Base-by-base conservation (phyloP, 2,113 vertebrate genomes). In the Odontophorus gujanensis region DNA sequence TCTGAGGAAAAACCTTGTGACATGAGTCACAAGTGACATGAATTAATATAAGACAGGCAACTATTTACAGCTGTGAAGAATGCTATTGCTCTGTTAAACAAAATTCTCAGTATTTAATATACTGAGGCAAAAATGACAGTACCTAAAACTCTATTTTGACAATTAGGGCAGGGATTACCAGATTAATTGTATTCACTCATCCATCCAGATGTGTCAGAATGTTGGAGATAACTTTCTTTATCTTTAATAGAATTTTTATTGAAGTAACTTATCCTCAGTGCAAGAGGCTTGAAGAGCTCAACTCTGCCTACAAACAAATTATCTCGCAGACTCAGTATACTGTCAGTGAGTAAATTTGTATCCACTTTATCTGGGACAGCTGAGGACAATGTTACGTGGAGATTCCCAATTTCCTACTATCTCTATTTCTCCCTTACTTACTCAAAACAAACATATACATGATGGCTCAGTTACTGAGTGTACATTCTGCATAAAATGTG, bases 221-320 rank as follows among this genome's bases (percentile, higher is more conserved):
- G 72, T 76, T 28, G 61, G 25, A 85, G 36, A 78, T n/a, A 90
- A 89, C 69, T 92, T 96, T 95, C 68, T 81, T 81, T 79, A 92
- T 38, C 48, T 90, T 76, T 91, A 95, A 87, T 10, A 94, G 48
- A 93, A 87, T 87, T 92, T 96, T 95, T 89, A 96, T 30, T 90
- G 74, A 91, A 79, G 58, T 32, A 86, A 87, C 96, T 95, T 94
- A 50, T 95, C 59, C 65, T 92, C 62, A 66, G 14, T 73, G 47
- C 67, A 93, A 94, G 40, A 95, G 38, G 57, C 77, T 5, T 62
- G 57, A 93, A 93, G 42, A 95, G 47, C 47, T 82, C 63, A 92
- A 22, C 18, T 89, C 78, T 79, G 18, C 28, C 65, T 81, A 55
- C 19, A 66, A 81, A 92, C 65, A 63, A 71, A 58, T 78, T 89